phyloP scores from a whole-genome alignment of 2,888 invertebrate species.

The Chrysolina americana region DNA sequence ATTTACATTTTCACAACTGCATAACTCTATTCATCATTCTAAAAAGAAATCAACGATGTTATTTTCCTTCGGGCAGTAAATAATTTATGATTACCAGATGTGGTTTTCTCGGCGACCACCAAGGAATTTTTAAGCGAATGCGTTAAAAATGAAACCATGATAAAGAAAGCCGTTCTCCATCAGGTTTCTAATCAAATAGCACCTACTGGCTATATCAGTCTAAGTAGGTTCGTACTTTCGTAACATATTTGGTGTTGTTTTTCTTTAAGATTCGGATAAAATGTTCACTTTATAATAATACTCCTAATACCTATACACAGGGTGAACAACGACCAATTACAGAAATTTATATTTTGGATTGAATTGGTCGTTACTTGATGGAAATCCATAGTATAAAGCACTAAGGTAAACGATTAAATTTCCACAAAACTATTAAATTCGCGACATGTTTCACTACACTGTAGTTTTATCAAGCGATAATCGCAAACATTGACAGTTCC shows the following conservation, averaged over 20 bases:
- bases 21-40: neutral
- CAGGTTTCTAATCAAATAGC: slow-evolving; percentile 8
- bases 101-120: neutral
- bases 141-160: slow-evolving; percentile 11
- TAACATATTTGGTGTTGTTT: neutral
- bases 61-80: neutral
- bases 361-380: too few species aligned
- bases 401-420: too few species aligned
- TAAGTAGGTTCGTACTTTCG: neutral
- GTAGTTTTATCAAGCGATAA: too few species aligned
- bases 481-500: too few species aligned
- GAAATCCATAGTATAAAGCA: too few species aligned
- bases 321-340: too few species aligned
- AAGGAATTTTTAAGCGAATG: neutral
- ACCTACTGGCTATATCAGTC: neutral
- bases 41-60: neutral
- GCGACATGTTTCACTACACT: too few species aligned
- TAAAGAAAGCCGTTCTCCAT: slow-evolving; percentile 13
- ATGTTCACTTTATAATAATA: too few species aligned
- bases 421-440: too few species aligned
- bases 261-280: neutral
- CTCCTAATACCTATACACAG: too few species aligned
- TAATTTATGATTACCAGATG: slow-evolving; percentile 20
- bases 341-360: too few species aligned
- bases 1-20: too few species aligned